A percentile compares a stretch with the other conserved stretches of the same genome.
Conservation (phyloP, 2,797 vertebrate species). For the Champsocephalus esox region DNA sequence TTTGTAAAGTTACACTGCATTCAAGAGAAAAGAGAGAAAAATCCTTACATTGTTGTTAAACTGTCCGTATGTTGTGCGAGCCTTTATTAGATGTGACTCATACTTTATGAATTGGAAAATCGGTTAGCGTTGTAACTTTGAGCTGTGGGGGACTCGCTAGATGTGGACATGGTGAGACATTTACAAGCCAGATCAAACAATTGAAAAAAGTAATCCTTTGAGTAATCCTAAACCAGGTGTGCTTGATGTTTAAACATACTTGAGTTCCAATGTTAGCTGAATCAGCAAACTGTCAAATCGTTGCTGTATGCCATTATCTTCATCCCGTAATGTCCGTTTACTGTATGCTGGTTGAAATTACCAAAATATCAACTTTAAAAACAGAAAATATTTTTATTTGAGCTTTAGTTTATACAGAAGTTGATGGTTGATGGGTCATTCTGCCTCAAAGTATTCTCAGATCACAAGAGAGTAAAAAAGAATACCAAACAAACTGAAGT, state of each 20-base stretch:
- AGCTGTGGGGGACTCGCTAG: neutral
- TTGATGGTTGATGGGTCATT: neutral
- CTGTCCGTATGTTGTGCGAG: neutral
- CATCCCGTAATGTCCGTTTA: neutral
- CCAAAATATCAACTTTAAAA: neutral
- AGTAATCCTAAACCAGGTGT: slow-evolving; percentile 31
- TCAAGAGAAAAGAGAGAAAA: neutral
- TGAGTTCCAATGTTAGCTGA: neutral
- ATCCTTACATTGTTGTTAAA: neutral
- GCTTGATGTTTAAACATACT: slow-evolving; percentile 9
- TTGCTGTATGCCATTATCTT: neutral
- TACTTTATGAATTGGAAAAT: neutral
- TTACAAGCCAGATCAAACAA: slow-evolving; percentile 27
- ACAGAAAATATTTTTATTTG: neutral
- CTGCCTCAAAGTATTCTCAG: neutral
- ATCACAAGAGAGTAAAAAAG: neutral
- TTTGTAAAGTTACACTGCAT: neutral
- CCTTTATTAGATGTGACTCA: slow-evolving; percentile 8
- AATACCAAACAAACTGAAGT: neutral
- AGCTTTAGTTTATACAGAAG: neutral
- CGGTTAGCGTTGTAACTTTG: slow-evolving; percentile 9
- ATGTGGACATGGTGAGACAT: slow-evolving; percentile 14
- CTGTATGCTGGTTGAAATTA: neutral
- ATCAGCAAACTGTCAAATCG: neutral
- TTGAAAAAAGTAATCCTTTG: slow-evolving; percentile 14